A percentile compares a stretch with the other conserved stretches of the same genome.
These are phyloP conservation scores for Micromesistius poutassou DNA, from an alignment of 2,797 vertebrate species.

Conservation along the genomic window DNA sequence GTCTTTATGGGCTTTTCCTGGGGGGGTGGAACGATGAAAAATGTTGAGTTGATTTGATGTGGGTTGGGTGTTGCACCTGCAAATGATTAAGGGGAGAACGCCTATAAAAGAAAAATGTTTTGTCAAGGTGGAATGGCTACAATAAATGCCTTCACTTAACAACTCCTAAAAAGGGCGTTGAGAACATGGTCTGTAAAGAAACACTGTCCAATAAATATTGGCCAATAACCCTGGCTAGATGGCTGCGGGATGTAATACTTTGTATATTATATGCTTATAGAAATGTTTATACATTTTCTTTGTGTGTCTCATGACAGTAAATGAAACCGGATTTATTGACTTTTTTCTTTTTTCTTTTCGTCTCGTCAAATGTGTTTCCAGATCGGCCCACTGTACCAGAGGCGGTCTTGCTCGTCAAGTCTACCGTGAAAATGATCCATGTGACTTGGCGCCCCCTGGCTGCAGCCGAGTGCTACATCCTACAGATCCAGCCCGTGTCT, in stretches of 20 bases:
- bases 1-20: neutral
- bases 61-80: neutral
- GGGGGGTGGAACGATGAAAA: neutral
- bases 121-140: neutral
- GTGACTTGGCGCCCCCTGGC: conserved; percentile 94
- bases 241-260: neutral
- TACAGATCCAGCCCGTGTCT: conserved; percentile 82
- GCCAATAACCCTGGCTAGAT: neutral
- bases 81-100: neutral
- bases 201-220: neutral
- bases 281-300: neutral
- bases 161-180: neutral
- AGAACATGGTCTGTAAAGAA: neutral
- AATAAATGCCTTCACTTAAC: neutral
- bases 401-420: conserved; percentile 88
- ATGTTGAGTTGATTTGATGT: neutral
- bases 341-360: neutral
- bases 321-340: neutral
- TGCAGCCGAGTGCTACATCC: conserved; percentile 88
- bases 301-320: neutral
- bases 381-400: conserved; percentile 85
- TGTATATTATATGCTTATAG: neutral
- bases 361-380: conserved; percentile 41
- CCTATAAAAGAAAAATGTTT: conserved; percentile 1
- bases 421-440: conserved; percentile 90